Evolutionary conservation across 2,113 vertebrate genomes (phyloP).

Genomic region (Anoplopoma fimbria): DNA sequence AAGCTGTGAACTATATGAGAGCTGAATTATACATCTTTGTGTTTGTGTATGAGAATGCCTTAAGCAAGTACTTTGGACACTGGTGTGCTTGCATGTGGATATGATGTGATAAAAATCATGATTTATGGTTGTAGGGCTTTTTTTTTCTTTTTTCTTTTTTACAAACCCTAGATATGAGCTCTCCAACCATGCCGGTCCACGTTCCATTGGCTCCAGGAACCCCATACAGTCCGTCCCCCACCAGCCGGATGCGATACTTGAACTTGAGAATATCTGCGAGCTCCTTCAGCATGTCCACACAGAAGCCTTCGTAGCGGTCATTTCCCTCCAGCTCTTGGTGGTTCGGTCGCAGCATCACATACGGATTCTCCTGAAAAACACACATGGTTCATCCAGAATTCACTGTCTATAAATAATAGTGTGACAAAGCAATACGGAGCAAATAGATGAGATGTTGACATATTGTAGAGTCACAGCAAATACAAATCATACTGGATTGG

Average conservation of each 20-base stretch:
- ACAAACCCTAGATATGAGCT: conserved; percentile 93
- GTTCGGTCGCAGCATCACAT: conserved; percentile 96
- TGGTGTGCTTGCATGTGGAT: neutral
- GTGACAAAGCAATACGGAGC: neutral
- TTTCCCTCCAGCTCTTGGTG: conserved; percentile 95
- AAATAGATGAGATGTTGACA: neutral
- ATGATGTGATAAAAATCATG: neutral
- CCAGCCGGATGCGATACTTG: conserved; percentile 96
- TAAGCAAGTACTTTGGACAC: neutral
- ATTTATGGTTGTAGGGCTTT: conserved; percentile 4
- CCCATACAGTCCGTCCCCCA: conserved; percentile 92
- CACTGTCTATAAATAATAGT: neutral
- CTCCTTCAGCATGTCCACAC: conserved; percentile 98
- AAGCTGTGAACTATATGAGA: conserved; percentile 16
- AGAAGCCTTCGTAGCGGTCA: conserved; percentile 96
- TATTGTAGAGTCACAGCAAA: neutral
- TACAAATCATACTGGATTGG: neutral
- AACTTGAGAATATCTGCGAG: conserved; percentile 95
- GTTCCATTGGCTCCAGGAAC: conserved; percentile 93
- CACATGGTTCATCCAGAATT: neutral
- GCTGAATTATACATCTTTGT: neutral
- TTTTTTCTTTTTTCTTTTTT: conserved; percentile 20
- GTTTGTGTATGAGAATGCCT: conserved; percentile 1
- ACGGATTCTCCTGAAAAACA: conserved; percentile 96
- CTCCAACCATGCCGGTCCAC: conserved; percentile 98